A percentile compares a stretch with the other conserved stretches of the same genome.
phyloP scores from a whole-genome alignment of 2,113 vertebrate genomes.

The Loxodonta africana region DNA sequence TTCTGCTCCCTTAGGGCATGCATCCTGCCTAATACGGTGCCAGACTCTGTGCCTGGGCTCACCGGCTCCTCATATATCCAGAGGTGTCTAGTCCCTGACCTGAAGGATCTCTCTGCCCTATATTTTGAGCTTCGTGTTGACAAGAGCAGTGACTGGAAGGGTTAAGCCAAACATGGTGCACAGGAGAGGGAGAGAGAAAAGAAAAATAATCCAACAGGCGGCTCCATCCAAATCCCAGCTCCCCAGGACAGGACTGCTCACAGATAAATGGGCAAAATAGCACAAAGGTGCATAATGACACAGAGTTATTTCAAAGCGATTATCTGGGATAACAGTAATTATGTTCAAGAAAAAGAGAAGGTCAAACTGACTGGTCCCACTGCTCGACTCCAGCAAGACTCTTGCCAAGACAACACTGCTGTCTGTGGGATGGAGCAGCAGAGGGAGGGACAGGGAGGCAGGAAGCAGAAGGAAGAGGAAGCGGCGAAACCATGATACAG shows the following conservation, averaged over 20 bases:
- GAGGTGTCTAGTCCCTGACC: background rate
- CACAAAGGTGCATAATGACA: constrained; percentile 65
- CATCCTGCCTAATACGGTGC: fast-evolving
- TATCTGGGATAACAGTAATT: constrained; percentile 83
- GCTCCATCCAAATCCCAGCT: background rate
- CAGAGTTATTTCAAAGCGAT: constrained; percentile 75
- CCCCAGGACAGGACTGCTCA: background rate
- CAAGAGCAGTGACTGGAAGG: background rate
- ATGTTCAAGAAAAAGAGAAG: constrained; percentile 82
- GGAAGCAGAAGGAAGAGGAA: background rate
- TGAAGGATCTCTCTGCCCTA: fast-evolving
- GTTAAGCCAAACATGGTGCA: background rate
- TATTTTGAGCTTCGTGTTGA: background rate
- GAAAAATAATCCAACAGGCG: background rate
- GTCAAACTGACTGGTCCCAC: constrained; percentile 50
- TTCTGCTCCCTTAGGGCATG: background rate
- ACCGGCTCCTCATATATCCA: fast-evolving
- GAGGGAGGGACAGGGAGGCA: background rate
- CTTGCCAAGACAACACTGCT: background rate
- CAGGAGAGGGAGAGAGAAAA: background rate
- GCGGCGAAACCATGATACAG: fast-evolving
- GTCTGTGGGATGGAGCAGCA: background rate
- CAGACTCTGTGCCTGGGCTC: background rate
- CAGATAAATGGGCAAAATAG: constrained; percentile 74
- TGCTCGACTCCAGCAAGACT: background rate